Conservation (phyloP, 2,888 invertebrate genomes). For the Andrena marginata region DNA sequence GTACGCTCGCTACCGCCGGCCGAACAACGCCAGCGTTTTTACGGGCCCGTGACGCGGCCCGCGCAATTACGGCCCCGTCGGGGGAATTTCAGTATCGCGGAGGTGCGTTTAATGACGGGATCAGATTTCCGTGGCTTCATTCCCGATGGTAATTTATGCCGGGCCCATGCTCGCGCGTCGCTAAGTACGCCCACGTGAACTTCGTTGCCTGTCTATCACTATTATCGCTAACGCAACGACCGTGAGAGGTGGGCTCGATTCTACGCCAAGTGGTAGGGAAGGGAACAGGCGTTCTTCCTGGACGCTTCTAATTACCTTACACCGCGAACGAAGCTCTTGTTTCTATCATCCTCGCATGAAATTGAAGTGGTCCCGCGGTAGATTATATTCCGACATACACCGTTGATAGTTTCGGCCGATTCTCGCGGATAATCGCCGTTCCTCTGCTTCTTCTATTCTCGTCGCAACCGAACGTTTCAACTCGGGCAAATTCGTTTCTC, state of each 20-base stretch:
- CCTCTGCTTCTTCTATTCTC: no score
- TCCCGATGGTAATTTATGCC: constrained; percentile 73
- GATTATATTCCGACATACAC: no score
- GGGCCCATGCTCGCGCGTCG: constrained; percentile 63
- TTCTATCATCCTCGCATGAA: not conserved
- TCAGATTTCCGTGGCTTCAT: constrained; percentile 72
- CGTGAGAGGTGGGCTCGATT: constrained; percentile 40
- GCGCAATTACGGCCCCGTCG: constrained; percentile 55
- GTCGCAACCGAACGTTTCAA: not conserved
- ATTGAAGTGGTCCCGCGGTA: no score
- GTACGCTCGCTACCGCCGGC: constrained; percentile 40
- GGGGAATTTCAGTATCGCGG: constrained; percentile 62
- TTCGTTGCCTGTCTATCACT: constrained; percentile 72
- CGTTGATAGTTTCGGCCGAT: no score
- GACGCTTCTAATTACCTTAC: constrained; percentile 46
- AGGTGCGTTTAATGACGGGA: constrained; percentile 70
- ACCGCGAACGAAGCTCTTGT: constrained; percentile 36
- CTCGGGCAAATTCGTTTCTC: not conserved
- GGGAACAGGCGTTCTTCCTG: not conserved
- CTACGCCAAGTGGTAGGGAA: not conserved
- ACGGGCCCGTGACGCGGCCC: constrained; percentile 26
- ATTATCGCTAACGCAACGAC: constrained; percentile 70
- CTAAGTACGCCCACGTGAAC: constrained; percentile 71
- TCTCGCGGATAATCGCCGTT: no score
- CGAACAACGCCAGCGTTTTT: constrained; percentile 18